These are phyloP conservation scores for Cephus spinipes DNA, from an alignment of 2,888 invertebrate species.

Conservation along the genomic window DNA sequence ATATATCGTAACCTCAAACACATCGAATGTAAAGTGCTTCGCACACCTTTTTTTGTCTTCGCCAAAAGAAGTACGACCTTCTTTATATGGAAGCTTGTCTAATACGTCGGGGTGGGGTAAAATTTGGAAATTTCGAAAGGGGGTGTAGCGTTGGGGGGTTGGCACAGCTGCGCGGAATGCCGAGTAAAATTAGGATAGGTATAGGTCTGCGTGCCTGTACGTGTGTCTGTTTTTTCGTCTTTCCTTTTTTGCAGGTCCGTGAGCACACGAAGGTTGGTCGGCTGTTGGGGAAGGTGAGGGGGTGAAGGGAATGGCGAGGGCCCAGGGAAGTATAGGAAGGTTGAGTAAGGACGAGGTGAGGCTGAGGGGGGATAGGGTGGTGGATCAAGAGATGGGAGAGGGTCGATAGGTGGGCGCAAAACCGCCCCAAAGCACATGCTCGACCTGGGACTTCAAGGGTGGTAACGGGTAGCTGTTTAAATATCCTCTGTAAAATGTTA, in stretches of 20 bases:
- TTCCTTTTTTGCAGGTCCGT: slow-evolving; percentile 31
- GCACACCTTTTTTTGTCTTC: no score
- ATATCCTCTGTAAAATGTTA: slow-evolving; percentile 55
- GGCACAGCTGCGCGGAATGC: slow-evolving; percentile 59
- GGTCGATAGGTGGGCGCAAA: slow-evolving; percentile 58
- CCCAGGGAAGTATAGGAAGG: no score
- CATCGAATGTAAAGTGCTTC: no score
- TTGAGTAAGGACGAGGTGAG: slow-evolving; percentile 27
- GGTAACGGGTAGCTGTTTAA: slow-evolving; percentile 53
- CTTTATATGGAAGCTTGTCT: neutral
- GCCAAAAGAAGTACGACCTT: neutral
- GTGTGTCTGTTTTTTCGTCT: slow-evolving; percentile 33
- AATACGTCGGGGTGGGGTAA: neutral
- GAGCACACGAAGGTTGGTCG: slow-evolving; percentile 47
- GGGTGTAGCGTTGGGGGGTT: slow-evolving; percentile 42
- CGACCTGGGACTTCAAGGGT: slow-evolving; percentile 30
- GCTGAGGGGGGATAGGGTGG: slow-evolving; percentile 26
- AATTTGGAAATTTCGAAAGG: slow-evolving; percentile 42
- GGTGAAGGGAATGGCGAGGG: no score
- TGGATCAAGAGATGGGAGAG: slow-evolving; percentile 42
- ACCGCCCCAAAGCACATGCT: slow-evolving; percentile 50
- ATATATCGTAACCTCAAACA: no score
- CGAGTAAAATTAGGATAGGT: slow-evolving; percentile 56
- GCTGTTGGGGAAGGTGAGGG: slow-evolving; percentile 25
- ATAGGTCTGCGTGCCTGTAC: slow-evolving; percentile 31